These are phyloP conservation scores for Ennomos quercinarius DNA, from an alignment of 2,888 invertebrate genomes.

Conservation along the genomic window DNA sequence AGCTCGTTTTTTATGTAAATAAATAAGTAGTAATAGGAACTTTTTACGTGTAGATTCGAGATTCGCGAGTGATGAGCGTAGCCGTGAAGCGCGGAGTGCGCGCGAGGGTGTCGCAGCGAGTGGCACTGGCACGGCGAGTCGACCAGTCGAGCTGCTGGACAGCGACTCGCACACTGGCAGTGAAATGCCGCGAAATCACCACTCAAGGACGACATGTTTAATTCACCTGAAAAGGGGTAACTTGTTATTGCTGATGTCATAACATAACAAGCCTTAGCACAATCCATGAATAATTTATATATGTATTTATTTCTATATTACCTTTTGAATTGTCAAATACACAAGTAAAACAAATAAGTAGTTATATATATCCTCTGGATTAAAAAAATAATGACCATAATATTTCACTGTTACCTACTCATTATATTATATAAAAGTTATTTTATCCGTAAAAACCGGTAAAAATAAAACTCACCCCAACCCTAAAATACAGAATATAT, in stretches of 20 bases:
- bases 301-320: no score
- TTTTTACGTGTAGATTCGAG: slow-evolving; percentile 13
- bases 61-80: slow-evolving; percentile 1
- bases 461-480: no score
- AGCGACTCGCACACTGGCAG: slow-evolving; percentile 6
- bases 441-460: no score
- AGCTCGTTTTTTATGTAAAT: slow-evolving; percentile 21
- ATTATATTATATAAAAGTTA: no score
- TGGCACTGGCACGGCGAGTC: slow-evolving; percentile 26
- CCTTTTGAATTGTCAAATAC: no score
- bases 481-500: no score
- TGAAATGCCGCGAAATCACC: slow-evolving; percentile 39
- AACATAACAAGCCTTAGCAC: slow-evolving; percentile 11
- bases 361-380: no score
- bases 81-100: slow-evolving; percentile 19
- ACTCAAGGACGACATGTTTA: slow-evolving; percentile 19
- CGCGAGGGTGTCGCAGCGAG: slow-evolving; percentile 33
- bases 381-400: no score
- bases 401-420: no score
- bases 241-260: slow-evolving; percentile 20
- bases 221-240: slow-evolving; percentile 25
- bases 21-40: slow-evolving; percentile 24
- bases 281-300: slow-evolving; percentile 9
- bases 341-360: no score
- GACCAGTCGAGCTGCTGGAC: slow-evolving; percentile 3